phyloP scores from a whole-genome alignment of 1,140 invertebrate species.

The Antheraea pernyi region DNA sequence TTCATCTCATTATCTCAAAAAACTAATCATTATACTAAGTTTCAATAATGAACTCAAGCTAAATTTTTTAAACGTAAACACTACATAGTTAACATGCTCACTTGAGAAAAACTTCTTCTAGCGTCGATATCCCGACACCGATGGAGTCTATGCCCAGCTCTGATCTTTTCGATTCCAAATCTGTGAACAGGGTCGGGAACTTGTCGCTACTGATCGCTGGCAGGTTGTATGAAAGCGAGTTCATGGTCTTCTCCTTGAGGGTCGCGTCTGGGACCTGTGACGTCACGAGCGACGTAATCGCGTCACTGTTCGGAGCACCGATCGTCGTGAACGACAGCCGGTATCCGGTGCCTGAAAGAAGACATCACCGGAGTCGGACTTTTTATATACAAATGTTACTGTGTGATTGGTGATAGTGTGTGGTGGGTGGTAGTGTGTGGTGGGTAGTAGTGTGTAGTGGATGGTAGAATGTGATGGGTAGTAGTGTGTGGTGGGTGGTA shows the following conservation, averaged over 20 bases:
- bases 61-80: too few relatives aligned
- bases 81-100: conserved; percentile 68
- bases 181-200: conserved; percentile 82
- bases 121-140: conserved; percentile 89
- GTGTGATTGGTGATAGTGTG: too few relatives aligned
- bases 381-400: too few relatives aligned
- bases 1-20: too few relatives aligned
- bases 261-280: conserved; percentile 42
- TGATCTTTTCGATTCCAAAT: conserved; percentile 81
- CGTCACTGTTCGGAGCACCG: conserved; percentile 34
- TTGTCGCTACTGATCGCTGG: conserved; percentile 39
- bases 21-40: too few relatives aligned
- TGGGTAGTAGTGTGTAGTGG: too few relatives aligned
- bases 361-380: too few relatives aligned
- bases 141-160: conserved; percentile 86
- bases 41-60: too few relatives aligned
- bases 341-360: conserved; percentile 57
- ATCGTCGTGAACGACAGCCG: conserved; percentile 50
- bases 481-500: too few relatives aligned
- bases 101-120: conserved; percentile 94
- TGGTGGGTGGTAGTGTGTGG: too few relatives aligned
- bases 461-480: too few relatives aligned
- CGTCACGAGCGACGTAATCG: conserved; percentile 37
- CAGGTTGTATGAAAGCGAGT: conserved; percentile 52
- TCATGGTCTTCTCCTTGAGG: conserved; percentile 43